Evolutionary conservation across 2,888 invertebrate genomes (phyloP).

Genomic region (Eubasilissa splendida): DNA sequence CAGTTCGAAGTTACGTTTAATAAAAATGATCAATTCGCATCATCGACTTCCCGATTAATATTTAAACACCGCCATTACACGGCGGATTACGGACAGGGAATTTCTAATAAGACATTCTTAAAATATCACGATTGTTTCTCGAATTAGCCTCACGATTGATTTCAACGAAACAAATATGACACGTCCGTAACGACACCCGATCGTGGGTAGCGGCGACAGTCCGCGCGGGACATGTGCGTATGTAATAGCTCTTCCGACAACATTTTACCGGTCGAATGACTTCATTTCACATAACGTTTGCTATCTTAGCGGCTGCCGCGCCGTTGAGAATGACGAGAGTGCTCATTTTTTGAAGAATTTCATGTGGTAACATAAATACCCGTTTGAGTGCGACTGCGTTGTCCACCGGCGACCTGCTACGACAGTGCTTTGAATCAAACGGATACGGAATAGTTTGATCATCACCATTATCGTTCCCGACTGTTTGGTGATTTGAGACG

Average conservation of each 20-base stretch:
- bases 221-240: neutral
- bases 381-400: no score
- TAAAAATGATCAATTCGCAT: neutral
- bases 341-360: no score
- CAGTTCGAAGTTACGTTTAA: slow-evolving; percentile 11
- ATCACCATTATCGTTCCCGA: no score
- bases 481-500: no score
- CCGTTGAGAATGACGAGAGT: no score
- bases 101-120: slow-evolving; percentile 15
- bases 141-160: neutral
- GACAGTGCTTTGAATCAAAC: no score
- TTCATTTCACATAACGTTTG: neutral
- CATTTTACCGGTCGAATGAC: neutral
- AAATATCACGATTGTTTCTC: slow-evolving; percentile 34
- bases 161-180: neutral
- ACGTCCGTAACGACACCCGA: neutral
- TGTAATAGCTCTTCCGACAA: neutral
- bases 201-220: neutral
- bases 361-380: no score
- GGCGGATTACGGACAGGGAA: neutral
- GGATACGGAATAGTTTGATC: no score
- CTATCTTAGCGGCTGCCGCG: no score
- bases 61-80: neutral
- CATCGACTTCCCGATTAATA: slow-evolving; percentile 1
- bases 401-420: no score